Conservation (phyloP, 2,113 vertebrate genomes). For the Strigops habroptila region DNA sequence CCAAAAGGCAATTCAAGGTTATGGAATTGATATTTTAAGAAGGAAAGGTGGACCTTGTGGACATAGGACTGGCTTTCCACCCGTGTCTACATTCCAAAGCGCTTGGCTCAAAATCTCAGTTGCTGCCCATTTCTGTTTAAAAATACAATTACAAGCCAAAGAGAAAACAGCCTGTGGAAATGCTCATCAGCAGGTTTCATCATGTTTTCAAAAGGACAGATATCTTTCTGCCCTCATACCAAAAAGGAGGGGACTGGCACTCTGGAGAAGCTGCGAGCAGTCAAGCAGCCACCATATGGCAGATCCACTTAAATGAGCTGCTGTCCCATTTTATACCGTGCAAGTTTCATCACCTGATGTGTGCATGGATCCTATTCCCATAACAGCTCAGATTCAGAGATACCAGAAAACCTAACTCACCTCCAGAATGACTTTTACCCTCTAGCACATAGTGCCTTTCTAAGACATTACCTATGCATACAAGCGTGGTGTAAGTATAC, state of each 20-base stretch:
- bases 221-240: not conserved
- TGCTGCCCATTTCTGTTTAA: not conserved
- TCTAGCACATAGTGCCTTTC: not conserved
- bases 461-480: accelerated
- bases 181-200: not conserved
- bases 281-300: not conserved
- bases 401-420: not conserved
- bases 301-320: not conserved
- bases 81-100: not conserved
- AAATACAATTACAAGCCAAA: not conserved
- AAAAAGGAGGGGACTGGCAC: not conserved
- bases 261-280: not conserved
- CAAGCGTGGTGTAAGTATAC: not conserved
- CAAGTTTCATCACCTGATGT: not conserved
- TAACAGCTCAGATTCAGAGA: not conserved
- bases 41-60: not conserved
- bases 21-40: not conserved
- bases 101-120: not conserved
- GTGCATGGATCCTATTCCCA: not conserved
- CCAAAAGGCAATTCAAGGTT: not conserved
- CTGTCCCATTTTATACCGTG: not conserved
- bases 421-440: not conserved
- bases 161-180: not conserved
- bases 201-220: not conserved
- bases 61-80: not conserved